Evolutionary conservation across 2,888 invertebrate species (phyloP).

Genomic region (Nymphalis polychloros): DNA sequence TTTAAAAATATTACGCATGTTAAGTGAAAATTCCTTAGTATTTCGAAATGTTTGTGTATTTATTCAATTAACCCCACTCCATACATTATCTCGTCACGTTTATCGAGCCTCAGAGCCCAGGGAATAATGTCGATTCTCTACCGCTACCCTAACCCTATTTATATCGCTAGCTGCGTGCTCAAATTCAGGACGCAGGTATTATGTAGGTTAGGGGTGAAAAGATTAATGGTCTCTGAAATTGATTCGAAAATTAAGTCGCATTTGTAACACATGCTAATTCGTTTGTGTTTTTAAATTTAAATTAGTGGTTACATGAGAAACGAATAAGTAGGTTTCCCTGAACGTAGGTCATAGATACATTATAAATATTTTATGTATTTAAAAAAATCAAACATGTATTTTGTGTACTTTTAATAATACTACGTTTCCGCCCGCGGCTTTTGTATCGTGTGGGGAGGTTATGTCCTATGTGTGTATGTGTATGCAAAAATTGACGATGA

Average conservation of each 20-base stretch:
- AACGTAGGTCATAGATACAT: not conserved
- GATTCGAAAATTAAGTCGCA: conserved; percentile 43
- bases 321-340: not conserved
- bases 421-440: too few relatives aligned
- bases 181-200: not conserved
- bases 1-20: too few relatives aligned
- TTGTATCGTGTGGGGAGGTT: too few relatives aligned
- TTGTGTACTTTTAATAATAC: too few relatives aligned
- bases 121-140: too few relatives aligned
- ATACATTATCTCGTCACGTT: conserved; percentile 28
- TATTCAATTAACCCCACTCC: conserved; percentile 51
- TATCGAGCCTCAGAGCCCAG: conserved; percentile 37
- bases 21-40: not conserved
- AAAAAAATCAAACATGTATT: too few relatives aligned
- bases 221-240: conserved; percentile 59
- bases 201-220: conserved; percentile 39
- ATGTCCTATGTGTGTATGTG: too few relatives aligned
- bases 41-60: conserved; percentile 32
- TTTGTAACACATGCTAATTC: conserved; percentile 13
- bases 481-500: too few relatives aligned
- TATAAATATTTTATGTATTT: too few relatives aligned
- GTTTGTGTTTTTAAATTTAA: conserved; percentile 6
- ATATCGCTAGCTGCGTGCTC: conserved; percentile 37
- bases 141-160: conserved; percentile 44
- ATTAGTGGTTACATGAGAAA: not conserved